Evolutionary conservation across 2,797 vertebrate species (phyloP), one percentile per base, ranked within the genome.

Genomic region (Eospalax fontanierii): DNA sequence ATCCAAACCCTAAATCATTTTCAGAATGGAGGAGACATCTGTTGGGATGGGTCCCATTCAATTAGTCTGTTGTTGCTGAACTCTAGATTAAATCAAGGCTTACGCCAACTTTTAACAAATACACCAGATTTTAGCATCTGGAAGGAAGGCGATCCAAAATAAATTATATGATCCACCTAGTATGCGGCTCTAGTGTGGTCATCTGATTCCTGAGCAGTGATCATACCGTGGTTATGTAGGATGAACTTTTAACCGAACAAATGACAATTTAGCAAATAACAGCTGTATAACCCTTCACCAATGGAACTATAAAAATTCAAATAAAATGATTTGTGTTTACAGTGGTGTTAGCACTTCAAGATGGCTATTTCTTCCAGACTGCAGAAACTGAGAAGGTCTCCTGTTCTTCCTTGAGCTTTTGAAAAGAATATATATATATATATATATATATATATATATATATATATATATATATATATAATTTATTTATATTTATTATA

Each of bases 131-230:
- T 98, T 96, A 97, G 96, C 97, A 98, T 98, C 98, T 98, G 98
- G 97, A 98, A 94, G 95, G 96, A 97, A 95, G 80, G 74, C 2
- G 76, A 94, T 98, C 96, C 98, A 98, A 98, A 98, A 97, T 74
- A 97, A 98, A 98, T 98, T 66, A 35, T 97, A 93, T 54, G 92
- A 91, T 97, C 96, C 88, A 50, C 50, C 90, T 89, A 97, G 92
- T 96, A 96, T 98, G 98, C 94, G 95, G 85, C 87, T 97, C 89
- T 98, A 98, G 94, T 98, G 97, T 97, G 97, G 97, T 98, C 98
- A 98, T 97, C 98, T 94, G 98, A 98, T 98, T 98, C 98, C 97
- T 98, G 94, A 98, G 96, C 90, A 96, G 98, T 98, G 98, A 98
- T 96, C 97, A 96, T 96, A 93, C 93, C 93, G 92, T 94, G 15